Evolutionary conservation across 1,140 invertebrate species (phyloP).

Genomic region (Vanessa atalanta): DNA sequence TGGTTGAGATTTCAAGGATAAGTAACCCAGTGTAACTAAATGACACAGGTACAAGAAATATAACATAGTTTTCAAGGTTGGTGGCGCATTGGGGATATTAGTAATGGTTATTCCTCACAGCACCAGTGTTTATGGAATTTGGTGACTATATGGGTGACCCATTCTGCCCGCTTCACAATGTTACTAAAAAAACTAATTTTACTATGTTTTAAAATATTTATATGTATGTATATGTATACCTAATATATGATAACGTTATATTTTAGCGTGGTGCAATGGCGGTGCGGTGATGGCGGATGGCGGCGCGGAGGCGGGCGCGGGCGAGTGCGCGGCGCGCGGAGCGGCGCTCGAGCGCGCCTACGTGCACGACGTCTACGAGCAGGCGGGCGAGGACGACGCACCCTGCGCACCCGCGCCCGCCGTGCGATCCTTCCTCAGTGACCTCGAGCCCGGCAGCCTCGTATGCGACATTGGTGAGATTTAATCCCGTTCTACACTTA

Average conservation of each 20-base stretch:
- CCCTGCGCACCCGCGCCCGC: constrained; percentile 90
- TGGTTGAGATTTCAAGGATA: no score
- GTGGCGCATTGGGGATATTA: no score
- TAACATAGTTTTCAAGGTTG: no score
- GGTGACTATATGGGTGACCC: no score
- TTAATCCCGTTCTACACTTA: neutral
- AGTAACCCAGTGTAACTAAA: no score
- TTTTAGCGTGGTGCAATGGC: constrained; percentile 66
- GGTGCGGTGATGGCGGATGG: constrained; percentile 67
- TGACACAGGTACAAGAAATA: no score
- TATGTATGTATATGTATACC: no score
- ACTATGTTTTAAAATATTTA: no score
- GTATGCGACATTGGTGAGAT: constrained; percentile 93
- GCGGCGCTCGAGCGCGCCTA: constrained; percentile 95
- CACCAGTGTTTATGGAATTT: no score
- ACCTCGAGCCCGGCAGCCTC: constrained; percentile 93
- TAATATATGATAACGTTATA: neutral
- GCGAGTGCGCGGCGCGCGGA: constrained; percentile 75
- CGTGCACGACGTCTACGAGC: constrained; percentile 96
- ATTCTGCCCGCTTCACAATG: no score
- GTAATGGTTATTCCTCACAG: no score
- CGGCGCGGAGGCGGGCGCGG: constrained; percentile 53
- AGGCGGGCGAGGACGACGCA: constrained; percentile 85
- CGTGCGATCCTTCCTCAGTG: constrained; percentile 92
- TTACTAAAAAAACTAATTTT: no score